A percentile compares a stretch with the other conserved stretches of the same genome.
Conservation (phyloP, 1,140 invertebrate genomes). For the Megalopta genalis region DNA sequence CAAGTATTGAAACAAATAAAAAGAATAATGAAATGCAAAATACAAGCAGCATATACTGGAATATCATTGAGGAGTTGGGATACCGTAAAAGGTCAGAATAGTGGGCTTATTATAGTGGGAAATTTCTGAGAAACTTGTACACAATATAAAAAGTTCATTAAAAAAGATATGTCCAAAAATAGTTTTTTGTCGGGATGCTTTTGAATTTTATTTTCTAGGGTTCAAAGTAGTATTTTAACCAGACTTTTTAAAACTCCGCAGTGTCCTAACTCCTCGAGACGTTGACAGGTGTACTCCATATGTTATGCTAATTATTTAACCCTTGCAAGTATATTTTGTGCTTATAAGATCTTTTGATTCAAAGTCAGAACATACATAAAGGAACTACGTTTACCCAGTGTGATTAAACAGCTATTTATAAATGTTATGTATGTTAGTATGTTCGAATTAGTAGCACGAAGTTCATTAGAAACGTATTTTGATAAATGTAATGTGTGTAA, state of each 20-base stretch:
- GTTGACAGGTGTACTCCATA: conserved; percentile 11
- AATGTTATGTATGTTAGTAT: conserved; percentile 34
- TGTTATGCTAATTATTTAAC: conserved; percentile 37
- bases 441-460: conserved; percentile 15
- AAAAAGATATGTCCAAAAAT: too few species aligned
- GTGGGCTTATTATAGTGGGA: too few species aligned
- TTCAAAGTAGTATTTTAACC: too few species aligned
- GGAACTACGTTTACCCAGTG: conserved; percentile 1
- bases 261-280: too few species aligned
- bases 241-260: too few species aligned
- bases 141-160: too few species aligned
- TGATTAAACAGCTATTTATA: conserved; percentile 29
- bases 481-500: conserved; percentile 29
- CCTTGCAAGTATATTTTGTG: conserved; percentile 34
- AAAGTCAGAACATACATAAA: neutral
- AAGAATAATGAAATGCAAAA: conserved; percentile 22
- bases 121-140: too few species aligned
- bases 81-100: too few species aligned
- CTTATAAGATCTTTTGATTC: conserved; percentile 30
- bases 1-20: conserved; percentile 48
- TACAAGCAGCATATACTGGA: conserved; percentile 26
- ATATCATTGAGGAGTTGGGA: conserved; percentile 13
- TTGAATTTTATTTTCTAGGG: too few species aligned
- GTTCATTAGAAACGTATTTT: conserved; percentile 38
- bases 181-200: too few species aligned